These are phyloP conservation scores for Mizuhopecten yessoensis DNA, from an alignment of 1,140 invertebrate species.

Conservation along the genomic window DNA sequence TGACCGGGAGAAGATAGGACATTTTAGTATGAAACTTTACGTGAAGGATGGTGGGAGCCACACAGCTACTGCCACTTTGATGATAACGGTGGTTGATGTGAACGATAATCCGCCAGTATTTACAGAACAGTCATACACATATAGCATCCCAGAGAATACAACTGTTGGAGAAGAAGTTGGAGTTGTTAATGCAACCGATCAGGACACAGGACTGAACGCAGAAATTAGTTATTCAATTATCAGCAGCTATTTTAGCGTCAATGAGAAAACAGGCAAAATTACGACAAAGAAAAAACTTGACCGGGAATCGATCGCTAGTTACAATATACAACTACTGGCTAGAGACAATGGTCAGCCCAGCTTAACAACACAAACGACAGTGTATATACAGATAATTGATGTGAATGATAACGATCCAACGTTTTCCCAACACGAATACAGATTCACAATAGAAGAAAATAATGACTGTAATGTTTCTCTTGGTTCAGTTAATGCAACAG, in stretches of 20 bases:
- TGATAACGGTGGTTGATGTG: conserved; percentile 54
- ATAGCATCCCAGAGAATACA: conserved; percentile 85
- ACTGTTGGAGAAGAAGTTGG: conserved; percentile 78
- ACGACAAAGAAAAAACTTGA: conserved; percentile 43
- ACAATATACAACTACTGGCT: conserved; percentile 57
- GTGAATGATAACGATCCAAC: conserved; percentile 64
- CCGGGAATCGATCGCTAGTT: conserved; percentile 54
- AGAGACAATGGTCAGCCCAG: conserved; percentile 62
- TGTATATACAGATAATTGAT: conserved; percentile 61
- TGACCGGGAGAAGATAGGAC: background rate
- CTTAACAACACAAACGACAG: conserved; percentile 58
- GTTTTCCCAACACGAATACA: conserved; percentile 52
- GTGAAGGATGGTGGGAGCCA: background rate
- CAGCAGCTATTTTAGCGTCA: conserved; percentile 62
- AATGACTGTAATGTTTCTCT: background rate
- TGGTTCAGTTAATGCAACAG: background rate
- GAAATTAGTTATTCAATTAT: conserved; percentile 90
- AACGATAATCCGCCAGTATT: conserved; percentile 68
- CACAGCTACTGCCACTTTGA: background rate
- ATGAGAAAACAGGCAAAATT: conserved; percentile 49
- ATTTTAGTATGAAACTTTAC: background rate
- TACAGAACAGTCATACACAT: conserved; percentile 66
- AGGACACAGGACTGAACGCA: conserved; percentile 91
- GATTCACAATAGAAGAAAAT: background rate
- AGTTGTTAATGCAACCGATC: conserved; percentile 89